phyloP scores from a whole-genome alignment of 2,797 vertebrate species.

The Nannoperca australis region DNA sequence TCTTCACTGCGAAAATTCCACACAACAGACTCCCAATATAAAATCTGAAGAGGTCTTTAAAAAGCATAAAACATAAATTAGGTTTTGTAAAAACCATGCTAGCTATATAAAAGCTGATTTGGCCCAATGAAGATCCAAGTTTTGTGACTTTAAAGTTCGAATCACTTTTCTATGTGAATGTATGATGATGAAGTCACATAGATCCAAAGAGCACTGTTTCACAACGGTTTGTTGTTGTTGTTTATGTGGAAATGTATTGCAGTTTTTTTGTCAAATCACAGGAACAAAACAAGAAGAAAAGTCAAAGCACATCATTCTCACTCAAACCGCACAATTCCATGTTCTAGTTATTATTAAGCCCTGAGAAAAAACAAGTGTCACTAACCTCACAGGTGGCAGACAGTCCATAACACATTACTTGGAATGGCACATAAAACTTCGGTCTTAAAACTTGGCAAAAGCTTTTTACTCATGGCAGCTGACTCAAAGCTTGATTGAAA shows the following conservation, averaged over 20 bases:
- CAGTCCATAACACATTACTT: conserved; percentile 67
- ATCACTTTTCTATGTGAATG: not conserved
- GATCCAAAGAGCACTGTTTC: not conserved
- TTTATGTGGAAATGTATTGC: not conserved
- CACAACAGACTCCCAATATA: not conserved
- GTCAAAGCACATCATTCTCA: not conserved
- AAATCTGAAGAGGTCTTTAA: not conserved
- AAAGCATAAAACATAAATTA: not conserved
- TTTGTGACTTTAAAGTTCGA: not conserved
- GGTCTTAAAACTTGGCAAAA: conserved; percentile 36
- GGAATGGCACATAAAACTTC: conserved; percentile 64
- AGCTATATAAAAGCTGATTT: not conserved
- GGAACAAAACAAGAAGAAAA: not conserved
- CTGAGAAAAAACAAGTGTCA: conserved; percentile 23
- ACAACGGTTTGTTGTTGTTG: not conserved
- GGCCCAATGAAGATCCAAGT: not conserved
- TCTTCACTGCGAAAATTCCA: not conserved
- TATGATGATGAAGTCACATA: not conserved
- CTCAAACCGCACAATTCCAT: not conserved
- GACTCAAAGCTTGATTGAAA: conserved; percentile 37
- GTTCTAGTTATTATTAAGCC: conserved; percentile 25
- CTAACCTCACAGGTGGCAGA: conserved; percentile 49
- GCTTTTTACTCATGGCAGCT: conserved; percentile 29
- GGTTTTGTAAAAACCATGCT: not conserved
- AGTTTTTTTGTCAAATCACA: not conserved